These are phyloP conservation scores for Cryptosula pallasiana DNA, from an alignment of 2,888 invertebrate species.

Conservation along the genomic window DNA sequence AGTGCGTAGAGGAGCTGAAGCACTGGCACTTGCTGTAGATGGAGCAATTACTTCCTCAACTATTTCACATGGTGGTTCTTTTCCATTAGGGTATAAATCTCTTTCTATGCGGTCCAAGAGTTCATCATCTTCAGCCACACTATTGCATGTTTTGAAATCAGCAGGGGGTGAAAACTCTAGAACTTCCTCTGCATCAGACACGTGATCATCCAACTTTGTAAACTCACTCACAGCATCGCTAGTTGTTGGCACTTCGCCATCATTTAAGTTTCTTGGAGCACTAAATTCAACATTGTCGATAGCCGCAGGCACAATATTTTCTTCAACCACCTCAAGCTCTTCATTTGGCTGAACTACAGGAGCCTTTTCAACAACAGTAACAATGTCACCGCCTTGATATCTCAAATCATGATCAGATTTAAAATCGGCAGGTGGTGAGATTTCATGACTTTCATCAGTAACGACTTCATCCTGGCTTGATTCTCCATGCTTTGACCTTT, in stretches of 20 bases:
- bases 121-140: no score
- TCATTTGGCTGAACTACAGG: background rate
- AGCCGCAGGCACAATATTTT: background rate
- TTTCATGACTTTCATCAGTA: background rate
- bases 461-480: background rate
- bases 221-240: background rate
- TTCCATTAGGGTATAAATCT: no score
- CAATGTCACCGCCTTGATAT: background rate
- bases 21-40: background rate
- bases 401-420: background rate
- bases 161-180: background rate
- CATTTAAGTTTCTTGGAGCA: background rate
- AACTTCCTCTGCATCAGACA: background rate
- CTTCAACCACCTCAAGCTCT: background rate
- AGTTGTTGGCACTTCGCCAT: background rate
- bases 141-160: no score
- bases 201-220: background rate
- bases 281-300: no score
- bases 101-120: no score
- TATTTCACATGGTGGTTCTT: no score
- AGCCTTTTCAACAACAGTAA: background rate
- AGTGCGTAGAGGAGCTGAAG: background rate
- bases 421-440: background rate
- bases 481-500: background rate
- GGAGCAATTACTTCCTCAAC: background rate